Evolutionary conservation across 2,113 vertebrate species (phyloP), one percentile per base, ranked within the genome.

Genomic region (Ceuthmochares aereus): DNA sequence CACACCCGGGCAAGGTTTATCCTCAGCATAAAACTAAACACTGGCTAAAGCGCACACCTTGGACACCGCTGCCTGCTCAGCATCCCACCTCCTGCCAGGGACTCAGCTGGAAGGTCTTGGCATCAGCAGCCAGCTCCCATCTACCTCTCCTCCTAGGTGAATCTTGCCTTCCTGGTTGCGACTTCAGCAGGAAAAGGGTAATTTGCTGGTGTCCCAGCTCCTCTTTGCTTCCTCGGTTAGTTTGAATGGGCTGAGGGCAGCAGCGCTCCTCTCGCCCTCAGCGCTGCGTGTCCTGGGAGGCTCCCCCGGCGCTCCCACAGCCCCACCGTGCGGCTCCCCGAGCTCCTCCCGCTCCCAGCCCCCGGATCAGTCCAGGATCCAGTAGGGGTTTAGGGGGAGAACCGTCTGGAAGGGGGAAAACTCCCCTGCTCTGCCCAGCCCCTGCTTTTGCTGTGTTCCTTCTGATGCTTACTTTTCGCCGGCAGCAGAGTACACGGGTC

Each of bases 371-470:
- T 9, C 42, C 58, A 6, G 42, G 5, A 13, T 21, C 5, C 9
- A 1, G 19, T 0, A 14, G 14, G 4, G 14, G 13, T 6, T 42
- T 0, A 18, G 43, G 16, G 4, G 12, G n/a, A 29, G 7, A 5
- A 86, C 8, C 14, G 2, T 25, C 40, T 66, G 22, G 20, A 52
- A 58, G 7, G 60, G 34, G 30, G 10, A 49, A 45, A 7, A 32
- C 1, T 3, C 3, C 17, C 5, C 4, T 14, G 27, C 25, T 45
- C 9, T 63, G 67, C 32, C 19, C 29, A 34, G 60, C 21, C 13
- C 34, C 34, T 2, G 0, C 20, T 23, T 17, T 56, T 56, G 45
- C 49, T 29, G 10, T 2, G 2, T 32, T 62, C 42, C 25, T 59
- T 54, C 29, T 51, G 40, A 5, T 49, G 10, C 58, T 60, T 15